A percentile compares a stretch with the other conserved stretches of the same genome.
These are phyloP conservation scores for Trichomalopsis sarcophagae DNA, from an alignment of 1,140 invertebrate species.

Conservation along the genomic window DNA sequence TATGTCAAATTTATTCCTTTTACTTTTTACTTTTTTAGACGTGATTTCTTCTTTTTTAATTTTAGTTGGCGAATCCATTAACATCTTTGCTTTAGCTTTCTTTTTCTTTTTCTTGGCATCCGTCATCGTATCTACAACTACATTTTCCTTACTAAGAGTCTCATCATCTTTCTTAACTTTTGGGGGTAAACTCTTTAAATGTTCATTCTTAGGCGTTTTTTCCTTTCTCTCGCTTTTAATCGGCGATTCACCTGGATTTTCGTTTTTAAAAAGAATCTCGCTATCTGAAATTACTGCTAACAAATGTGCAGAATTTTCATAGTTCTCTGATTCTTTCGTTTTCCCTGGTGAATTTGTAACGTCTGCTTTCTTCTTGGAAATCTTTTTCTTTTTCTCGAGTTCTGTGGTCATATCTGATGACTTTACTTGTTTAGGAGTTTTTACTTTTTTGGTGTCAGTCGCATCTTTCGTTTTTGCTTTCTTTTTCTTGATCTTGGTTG, in stretches of 20 bases:
- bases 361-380: background rate
- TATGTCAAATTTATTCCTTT: background rate
- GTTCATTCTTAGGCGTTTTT: background rate
- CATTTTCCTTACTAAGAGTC: background rate
- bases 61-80: background rate
- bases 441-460: background rate
- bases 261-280: background rate
- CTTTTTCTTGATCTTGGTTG: background rate
- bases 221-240: background rate
- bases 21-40: background rate
- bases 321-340: background rate
- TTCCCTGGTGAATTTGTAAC: background rate
- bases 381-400: background rate
- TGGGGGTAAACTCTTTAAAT: background rate
- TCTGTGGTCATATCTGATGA: background rate
- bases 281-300: background rate
- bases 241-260: background rate
- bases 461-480: background rate
- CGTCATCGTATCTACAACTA: background rate
- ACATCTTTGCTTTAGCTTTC: background rate
- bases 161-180: background rate
- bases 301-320: background rate
- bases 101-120: background rate
- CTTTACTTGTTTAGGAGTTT: background rate
- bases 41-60: background rate